A percentile compares a stretch with the other conserved stretches of the same genome.
phyloP scores from a whole-genome alignment of 1,140 invertebrate genomes.

The Drosophila sp. region DNA sequence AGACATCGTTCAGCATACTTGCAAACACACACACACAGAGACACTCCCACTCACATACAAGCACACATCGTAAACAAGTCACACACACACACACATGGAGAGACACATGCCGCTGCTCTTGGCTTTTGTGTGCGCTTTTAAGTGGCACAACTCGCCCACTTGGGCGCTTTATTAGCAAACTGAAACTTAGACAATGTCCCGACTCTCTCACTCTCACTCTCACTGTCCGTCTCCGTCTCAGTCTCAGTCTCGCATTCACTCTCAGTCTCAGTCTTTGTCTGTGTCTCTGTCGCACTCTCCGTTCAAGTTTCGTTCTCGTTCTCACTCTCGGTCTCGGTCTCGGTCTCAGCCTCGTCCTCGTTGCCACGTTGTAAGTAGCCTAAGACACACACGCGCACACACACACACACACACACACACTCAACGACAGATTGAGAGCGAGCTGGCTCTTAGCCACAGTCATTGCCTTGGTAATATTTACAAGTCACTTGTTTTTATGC shows the following conservation, averaged over 20 bases:
- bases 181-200: slow-evolving; percentile 64
- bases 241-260: slow-evolving; percentile 10
- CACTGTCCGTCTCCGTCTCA: neutral
- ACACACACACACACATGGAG: slow-evolving; percentile 38
- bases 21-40: slow-evolving; percentile 28
- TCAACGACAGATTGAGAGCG: too few relatives aligned
- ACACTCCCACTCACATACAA: slow-evolving; percentile 33
- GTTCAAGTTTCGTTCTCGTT: too few relatives aligned
- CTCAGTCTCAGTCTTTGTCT: slow-evolving; percentile 30
- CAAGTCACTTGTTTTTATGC: slow-evolving; percentile 83
- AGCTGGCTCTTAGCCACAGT: slow-evolving; percentile 24
- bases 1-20: slow-evolving; percentile 32
- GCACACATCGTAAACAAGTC: slow-evolving; percentile 34
- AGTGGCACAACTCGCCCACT: slow-evolving; percentile 75
- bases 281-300: neutral
- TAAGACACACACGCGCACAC: slow-evolving; percentile 41
- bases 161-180: slow-evolving; percentile 66
- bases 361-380: slow-evolving; percentile 74
- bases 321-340: slow-evolving; percentile 17
- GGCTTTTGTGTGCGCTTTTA: slow-evolving; percentile 73
- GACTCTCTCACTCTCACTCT: slow-evolving; percentile 29
- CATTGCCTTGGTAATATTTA: slow-evolving; percentile 80
- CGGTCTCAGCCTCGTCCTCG: slow-evolving; percentile 20
- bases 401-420: slow-evolving; percentile 16
- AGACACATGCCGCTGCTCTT: neutral